These are phyloP conservation scores for Stenchaetothrips biformis DNA, from an alignment of 2,888 invertebrate genomes.

Conservation along the genomic window DNA sequence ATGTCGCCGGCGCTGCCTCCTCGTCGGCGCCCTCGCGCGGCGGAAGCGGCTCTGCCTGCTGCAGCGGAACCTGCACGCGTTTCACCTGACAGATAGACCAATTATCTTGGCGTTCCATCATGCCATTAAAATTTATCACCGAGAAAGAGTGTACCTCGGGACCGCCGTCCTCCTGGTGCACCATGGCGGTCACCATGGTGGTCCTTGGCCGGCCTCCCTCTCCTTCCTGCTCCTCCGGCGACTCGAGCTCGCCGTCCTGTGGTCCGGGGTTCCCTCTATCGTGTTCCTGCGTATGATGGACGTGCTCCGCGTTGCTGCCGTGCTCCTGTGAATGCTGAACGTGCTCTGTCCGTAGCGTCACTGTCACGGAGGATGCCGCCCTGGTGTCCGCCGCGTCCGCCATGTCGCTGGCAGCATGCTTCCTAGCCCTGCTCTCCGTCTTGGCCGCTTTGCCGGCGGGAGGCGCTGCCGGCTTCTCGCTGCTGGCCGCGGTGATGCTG, in stretches of 20 bases:
- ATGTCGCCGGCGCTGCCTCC: conserved; percentile 31
- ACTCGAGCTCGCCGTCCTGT: conserved; percentile 31
- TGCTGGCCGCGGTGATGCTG: conserved; percentile 8
- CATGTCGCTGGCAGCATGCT: not conserved
- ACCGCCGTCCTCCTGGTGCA: conserved; percentile 43
- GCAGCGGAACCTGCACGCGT: not conserved
- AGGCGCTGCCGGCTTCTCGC: not conserved
- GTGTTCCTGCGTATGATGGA: conserved; percentile 6
- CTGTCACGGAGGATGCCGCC: conserved; percentile 33
- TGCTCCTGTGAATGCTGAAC: not conserved
- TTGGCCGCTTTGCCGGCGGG: not conserved
- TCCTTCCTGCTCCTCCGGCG: conserved; percentile 34
- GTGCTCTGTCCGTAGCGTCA: conserved; percentile 35
- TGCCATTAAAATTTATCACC: not conserved
- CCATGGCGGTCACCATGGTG: conserved; percentile 42
- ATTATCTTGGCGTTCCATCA: not conserved
- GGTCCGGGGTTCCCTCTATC: conserved; percentile 47
- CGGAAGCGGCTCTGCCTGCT: not conserved
- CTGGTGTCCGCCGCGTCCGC: not conserved
- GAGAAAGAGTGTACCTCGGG: not conserved
- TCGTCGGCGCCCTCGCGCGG: not conserved
- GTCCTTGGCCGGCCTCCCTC: conserved; percentile 21
- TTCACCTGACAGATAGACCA: not conserved
- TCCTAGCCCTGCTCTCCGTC: not conserved
- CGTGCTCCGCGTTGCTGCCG: not conserved